phyloP scores from a whole-genome alignment of 2,113 vertebrate species.

The Xerus inauris region DNA sequence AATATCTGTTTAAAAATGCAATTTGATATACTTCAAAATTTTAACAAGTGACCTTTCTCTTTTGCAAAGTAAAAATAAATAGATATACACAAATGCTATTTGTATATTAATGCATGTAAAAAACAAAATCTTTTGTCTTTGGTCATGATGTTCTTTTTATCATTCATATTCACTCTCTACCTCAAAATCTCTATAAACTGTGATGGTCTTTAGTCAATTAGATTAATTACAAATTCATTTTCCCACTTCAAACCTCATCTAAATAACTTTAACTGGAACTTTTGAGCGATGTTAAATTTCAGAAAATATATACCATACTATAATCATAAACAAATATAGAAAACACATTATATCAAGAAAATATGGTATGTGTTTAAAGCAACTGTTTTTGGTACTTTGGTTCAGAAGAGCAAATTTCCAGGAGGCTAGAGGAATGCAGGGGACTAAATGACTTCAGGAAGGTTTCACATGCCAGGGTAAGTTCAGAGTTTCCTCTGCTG shows the following conservation, averaged over 20 bases:
- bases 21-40: background rate
- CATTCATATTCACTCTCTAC: background rate
- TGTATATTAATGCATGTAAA: background rate
- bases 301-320: background rate
- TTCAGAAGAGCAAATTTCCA: background rate
- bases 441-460: background rate
- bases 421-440: background rate
- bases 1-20: slow-evolving; percentile 88
- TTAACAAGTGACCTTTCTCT: slow-evolving; percentile 6
- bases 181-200: background rate
- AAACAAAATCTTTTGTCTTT: background rate
- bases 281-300: background rate
- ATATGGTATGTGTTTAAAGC: background rate
- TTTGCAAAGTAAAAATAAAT: slow-evolving; percentile 5
- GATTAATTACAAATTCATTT: background rate
- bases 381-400: background rate
- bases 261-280: background rate
- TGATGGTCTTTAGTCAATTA: background rate
- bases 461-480: background rate
- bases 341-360: background rate
- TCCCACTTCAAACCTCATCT: background rate
- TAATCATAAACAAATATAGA: background rate
- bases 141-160: background rate
- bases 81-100: background rate
- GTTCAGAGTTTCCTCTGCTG: background rate